Conservation (phyloP, 2,113 vertebrate genomes). For the Lepus americanus region DNA sequence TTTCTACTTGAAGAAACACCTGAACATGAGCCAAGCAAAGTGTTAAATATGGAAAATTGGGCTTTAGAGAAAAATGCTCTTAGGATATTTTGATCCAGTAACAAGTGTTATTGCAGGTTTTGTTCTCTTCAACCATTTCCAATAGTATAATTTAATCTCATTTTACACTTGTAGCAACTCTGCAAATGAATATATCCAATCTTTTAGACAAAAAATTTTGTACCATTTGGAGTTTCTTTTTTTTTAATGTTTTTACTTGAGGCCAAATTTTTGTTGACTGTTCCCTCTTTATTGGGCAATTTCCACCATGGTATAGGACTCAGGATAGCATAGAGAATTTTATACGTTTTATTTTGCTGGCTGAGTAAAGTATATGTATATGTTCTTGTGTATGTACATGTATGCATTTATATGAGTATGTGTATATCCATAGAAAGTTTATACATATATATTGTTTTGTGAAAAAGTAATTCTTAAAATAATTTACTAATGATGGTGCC, state of each 20-base stretch:
- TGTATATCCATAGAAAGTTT: not conserved
- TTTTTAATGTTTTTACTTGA: not conserved
- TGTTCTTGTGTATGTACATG: not conserved
- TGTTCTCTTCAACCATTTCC: slow-evolving; percentile 31
- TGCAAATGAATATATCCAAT: not conserved
- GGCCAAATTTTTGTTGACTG: not conserved
- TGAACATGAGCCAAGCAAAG: slow-evolving; percentile 1
- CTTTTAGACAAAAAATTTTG: not conserved
- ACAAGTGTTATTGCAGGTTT: not conserved
- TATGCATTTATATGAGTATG: not conserved
- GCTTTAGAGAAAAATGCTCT: slow-evolving; percentile 28
- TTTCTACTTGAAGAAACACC: slow-evolving; percentile 39
- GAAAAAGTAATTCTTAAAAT: slow-evolving; percentile 48
- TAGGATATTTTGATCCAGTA: not conserved
- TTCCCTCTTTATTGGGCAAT: not conserved
- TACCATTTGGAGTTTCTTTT: not conserved
- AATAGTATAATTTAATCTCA: slow-evolving; percentile 28
- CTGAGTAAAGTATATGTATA: not conserved
- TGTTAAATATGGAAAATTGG: slow-evolving; percentile 24
- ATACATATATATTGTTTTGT: not conserved
- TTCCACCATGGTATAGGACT: not conserved
- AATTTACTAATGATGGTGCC: slow-evolving; percentile 42
- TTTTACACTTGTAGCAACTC: slow-evolving; percentile 12
- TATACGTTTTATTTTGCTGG: not conserved
- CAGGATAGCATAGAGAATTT: not conserved